phyloP scores from a whole-genome alignment of 2,113 vertebrate species.

The Prinia subflava region DNA sequence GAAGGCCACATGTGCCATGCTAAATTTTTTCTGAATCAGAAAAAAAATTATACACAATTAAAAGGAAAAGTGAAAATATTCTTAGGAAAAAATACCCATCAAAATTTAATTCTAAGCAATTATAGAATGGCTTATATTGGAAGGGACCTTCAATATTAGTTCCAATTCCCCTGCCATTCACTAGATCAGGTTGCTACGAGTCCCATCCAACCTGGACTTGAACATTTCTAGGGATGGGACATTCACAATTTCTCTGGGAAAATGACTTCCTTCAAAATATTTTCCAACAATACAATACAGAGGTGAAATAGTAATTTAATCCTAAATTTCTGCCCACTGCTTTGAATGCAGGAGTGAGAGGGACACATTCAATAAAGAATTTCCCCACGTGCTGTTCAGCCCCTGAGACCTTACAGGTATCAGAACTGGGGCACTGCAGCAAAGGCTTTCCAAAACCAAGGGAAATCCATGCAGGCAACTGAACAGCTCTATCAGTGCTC shows the following conservation, averaged over 20 bases:
- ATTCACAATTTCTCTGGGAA: background rate
- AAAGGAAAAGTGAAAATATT: background rate
- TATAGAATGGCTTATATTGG: background rate
- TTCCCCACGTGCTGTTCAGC: background rate
- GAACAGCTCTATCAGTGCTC: background rate
- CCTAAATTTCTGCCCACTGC: background rate
- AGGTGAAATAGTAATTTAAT: background rate
- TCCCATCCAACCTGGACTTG: background rate
- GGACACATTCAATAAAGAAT: background rate
- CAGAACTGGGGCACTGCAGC: background rate
- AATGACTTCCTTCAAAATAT: background rate
- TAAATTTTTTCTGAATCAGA: background rate
- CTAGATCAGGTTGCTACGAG: background rate
- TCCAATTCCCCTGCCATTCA: background rate
- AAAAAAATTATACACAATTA: background rate
- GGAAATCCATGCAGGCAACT: background rate
- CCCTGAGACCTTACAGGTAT: background rate
- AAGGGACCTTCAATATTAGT: background rate
- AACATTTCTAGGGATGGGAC: background rate
- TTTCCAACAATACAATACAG: background rate
- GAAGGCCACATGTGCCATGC: background rate
- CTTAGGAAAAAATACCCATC: background rate
- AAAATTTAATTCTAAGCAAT: background rate
- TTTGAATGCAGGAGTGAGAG: background rate
- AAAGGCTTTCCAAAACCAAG: background rate